Conservation (phyloP, 2,113 vertebrate genomes). For the Pica pica region DNA sequence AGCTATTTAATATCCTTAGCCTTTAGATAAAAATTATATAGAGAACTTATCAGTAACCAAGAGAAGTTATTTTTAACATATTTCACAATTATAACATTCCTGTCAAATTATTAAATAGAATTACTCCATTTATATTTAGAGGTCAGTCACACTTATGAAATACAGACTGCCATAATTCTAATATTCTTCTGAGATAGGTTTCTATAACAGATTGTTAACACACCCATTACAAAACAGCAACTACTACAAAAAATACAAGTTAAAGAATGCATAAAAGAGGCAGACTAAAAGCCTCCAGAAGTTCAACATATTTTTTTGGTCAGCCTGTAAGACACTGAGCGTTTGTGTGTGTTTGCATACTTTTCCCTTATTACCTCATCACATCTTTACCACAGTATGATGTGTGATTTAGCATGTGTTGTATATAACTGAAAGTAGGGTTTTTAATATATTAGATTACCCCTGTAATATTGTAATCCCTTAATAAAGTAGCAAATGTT, state of each 20-base stretch:
- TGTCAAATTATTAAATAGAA: not conserved
- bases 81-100: conserved; percentile 1
- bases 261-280: not conserved
- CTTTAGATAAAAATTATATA: not conserved
- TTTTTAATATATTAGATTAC: conserved; percentile 68
- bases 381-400: conserved; percentile 59
- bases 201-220: not conserved
- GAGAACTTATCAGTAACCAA: conserved; percentile 16
- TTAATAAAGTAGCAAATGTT: conserved; percentile 71
- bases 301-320: not conserved
- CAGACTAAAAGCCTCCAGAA: not conserved
- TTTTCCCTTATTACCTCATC: conserved; percentile 67
- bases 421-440: conserved; percentile 69
- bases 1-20: conserved; percentile 44
- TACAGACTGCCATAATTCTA: not conserved
- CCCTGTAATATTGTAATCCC: conserved; percentile 66
- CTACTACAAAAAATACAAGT: not conserved
- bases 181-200: not conserved
- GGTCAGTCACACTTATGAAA: not conserved
- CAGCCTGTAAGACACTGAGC: conserved; percentile 6
- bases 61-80: not conserved
- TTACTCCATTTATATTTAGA: conserved; percentile 28
- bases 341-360: not conserved
- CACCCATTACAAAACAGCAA: not conserved
- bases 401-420: conserved; percentile 64